Evolutionary conservation across 2,113 vertebrate species (phyloP).

Genomic region (Psettodes erumei): DNA sequence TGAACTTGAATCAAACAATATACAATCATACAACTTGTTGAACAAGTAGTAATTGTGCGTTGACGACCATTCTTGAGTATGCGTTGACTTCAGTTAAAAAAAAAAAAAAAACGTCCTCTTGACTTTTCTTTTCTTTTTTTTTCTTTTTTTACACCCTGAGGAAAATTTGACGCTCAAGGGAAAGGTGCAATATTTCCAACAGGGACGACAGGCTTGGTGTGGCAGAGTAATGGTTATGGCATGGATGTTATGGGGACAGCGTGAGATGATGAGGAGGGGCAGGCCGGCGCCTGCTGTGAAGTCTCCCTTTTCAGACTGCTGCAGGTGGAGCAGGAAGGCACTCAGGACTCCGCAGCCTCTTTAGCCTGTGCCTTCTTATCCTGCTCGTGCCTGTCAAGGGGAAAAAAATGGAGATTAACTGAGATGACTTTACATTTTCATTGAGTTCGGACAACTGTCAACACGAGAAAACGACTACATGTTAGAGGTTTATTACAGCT

Average conservation of each 20-base stretch:
- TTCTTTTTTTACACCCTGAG: slow-evolving; percentile 47
- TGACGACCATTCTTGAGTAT: slow-evolving; percentile 44
- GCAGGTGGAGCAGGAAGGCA: background rate
- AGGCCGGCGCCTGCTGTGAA: slow-evolving; percentile 8
- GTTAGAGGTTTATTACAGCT: slow-evolving; percentile 29
- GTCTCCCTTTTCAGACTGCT: slow-evolving; percentile 68
- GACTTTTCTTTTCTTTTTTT: background rate
- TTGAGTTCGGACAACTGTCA: background rate
- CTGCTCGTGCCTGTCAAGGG: slow-evolving; percentile 84
- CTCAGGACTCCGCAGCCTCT: slow-evolving; percentile 72
- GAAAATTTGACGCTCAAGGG: slow-evolving; percentile 60
- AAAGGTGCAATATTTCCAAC: slow-evolving; percentile 66
- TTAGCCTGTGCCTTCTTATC: slow-evolving; percentile 85
- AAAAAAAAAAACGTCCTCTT: background rate
- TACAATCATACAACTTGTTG: slow-evolving; percentile 65
- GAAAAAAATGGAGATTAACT: background rate
- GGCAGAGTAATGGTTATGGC: slow-evolving; percentile 56
- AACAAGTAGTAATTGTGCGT: slow-evolving; percentile 69
- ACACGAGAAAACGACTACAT: background rate
- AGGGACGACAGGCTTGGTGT: slow-evolving; percentile 56
- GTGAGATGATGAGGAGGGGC: slow-evolving; percentile 32
- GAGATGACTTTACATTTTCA: background rate
- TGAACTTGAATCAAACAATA: slow-evolving; percentile 52
- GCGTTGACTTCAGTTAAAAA: slow-evolving; percentile 61
- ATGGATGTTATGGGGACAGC: slow-evolving; percentile 58